Conservation (phyloP, 2,888 invertebrate species). For the Xestia ashworthii region DNA sequence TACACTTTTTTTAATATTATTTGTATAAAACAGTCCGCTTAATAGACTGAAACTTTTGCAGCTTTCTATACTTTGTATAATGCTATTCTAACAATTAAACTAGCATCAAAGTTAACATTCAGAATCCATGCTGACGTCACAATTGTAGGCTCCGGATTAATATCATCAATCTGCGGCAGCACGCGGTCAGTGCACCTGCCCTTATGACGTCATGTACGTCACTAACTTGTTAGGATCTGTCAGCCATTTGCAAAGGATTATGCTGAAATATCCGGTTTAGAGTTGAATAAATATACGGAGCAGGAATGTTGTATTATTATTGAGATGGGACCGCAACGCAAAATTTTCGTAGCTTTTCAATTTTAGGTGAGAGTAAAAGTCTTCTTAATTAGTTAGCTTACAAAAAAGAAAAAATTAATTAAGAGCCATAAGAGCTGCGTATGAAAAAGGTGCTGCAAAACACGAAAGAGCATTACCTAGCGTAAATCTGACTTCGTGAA, state of each 20-base stretch:
- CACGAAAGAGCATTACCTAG: not conserved
- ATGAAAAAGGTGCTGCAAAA: not conserved
- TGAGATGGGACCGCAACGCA: slow-evolving; percentile 4
- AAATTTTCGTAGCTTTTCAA: not conserved
- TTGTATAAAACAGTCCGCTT: not conserved
- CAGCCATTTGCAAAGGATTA: slow-evolving; percentile 61
- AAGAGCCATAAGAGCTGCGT: not conserved
- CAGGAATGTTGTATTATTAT: not conserved
- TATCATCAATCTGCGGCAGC: slow-evolving; percentile 67
- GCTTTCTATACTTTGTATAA: not conserved
- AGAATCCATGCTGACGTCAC: not conserved
- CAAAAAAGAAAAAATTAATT: not conserved
- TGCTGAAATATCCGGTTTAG: slow-evolving; percentile 46
- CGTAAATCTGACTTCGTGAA: too few species aligned
- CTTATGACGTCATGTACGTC: slow-evolving; percentile 62
- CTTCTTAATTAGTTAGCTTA: not conserved
- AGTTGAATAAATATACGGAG: slow-evolving; percentile 42
- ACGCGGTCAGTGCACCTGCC: slow-evolving; percentile 68
- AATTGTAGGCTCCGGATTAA: slow-evolving; percentile 60
- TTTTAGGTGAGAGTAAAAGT: not conserved
- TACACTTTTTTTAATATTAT: not conserved
- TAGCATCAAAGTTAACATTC: not conserved
- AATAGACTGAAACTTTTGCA: not conserved
- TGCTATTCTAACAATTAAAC: not conserved
- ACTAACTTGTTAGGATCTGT: slow-evolving; percentile 52